These are phyloP conservation scores for Gadus chalcogrammus DNA, from an alignment of 2,113 vertebrate species.

Conservation along the genomic window DNA sequence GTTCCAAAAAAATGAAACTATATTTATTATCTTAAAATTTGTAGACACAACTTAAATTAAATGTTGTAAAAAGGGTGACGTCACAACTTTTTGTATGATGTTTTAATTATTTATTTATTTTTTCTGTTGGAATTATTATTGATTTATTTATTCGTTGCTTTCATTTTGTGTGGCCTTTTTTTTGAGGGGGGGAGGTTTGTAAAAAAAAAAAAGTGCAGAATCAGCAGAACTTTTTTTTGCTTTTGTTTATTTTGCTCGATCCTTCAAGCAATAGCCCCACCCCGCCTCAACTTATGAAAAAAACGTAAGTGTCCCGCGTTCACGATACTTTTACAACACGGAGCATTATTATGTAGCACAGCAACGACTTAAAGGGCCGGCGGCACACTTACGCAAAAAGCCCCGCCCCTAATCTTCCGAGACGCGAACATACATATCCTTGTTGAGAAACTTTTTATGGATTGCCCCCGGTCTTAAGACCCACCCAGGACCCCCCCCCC, in stretches of 20 bases:
- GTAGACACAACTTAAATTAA: conserved; percentile 74
- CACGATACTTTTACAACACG: conserved; percentile 32
- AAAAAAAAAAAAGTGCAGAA: not conserved
- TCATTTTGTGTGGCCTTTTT: conserved; percentile 72
- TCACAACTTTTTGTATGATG: conserved; percentile 71
- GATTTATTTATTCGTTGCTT: conserved; percentile 41
- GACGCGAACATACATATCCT: too few relatives aligned
- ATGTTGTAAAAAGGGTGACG: conserved; percentile 65
- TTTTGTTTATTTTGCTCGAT: conserved; percentile 43
- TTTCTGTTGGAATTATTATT: conserved; percentile 61
- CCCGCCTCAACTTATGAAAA: too few relatives aligned
- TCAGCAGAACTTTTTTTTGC: conserved; percentile 15
- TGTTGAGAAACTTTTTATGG: too few relatives aligned
- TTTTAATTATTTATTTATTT: conserved; percentile 80
- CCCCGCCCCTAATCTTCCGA: too few relatives aligned
- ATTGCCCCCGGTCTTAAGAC: too few relatives aligned
- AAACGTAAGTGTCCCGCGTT: conserved; percentile 39
- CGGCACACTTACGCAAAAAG: too few relatives aligned
- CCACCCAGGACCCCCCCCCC: too few relatives aligned
- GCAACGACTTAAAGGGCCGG: conserved; percentile 38
- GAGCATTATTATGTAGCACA: conserved; percentile 38
- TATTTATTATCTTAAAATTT: conserved; percentile 79
- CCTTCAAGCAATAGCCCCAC: conserved; percentile 68
- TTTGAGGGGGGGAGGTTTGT: conserved; percentile 35
- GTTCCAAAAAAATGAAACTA: conserved; percentile 64